These are phyloP conservation scores for Syrrhaptes paradoxus DNA, from an alignment of 2,113 vertebrate genomes.

Conservation along the genomic window DNA sequence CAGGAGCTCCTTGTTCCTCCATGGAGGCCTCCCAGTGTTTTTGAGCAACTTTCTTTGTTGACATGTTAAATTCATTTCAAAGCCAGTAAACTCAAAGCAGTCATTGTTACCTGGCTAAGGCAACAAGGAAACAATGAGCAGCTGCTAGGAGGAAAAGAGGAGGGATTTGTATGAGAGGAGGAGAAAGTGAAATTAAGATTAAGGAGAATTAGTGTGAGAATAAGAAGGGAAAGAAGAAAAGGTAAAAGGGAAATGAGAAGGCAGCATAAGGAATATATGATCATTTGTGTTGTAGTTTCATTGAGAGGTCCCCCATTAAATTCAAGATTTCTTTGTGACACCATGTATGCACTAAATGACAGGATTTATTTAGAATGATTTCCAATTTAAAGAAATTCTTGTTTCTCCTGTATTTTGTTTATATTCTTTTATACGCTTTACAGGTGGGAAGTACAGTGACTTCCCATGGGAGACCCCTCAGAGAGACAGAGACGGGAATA, in stretches of 20 bases:
- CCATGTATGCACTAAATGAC: not conserved
- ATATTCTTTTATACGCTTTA: not conserved
- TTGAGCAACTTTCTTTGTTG: too few relatives aligned
- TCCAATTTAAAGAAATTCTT: not conserved
- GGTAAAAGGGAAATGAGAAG: not conserved
- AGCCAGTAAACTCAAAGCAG: not conserved
- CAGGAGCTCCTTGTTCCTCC: too few relatives aligned
- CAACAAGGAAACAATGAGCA: not conserved
- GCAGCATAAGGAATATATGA: not conserved
- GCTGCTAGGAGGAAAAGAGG: not conserved
- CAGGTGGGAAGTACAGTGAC: not conserved
- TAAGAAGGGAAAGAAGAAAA: not conserved
- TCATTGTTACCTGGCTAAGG: not conserved
- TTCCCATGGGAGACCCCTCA: not conserved
- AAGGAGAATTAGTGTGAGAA: not conserved
- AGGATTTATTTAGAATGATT: not conserved
- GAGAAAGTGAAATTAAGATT: not conserved
- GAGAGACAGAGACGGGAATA: not conserved
- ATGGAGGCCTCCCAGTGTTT: too few relatives aligned
- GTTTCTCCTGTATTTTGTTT: not conserved
- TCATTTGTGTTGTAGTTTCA: not conserved
- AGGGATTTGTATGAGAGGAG: not conserved
- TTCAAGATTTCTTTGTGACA: not conserved
- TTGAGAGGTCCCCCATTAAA: not conserved
- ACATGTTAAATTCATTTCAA: not conserved